phyloP scores from a whole-genome alignment of 2,797 vertebrate genomes.

The Muscicapa striata region DNA sequence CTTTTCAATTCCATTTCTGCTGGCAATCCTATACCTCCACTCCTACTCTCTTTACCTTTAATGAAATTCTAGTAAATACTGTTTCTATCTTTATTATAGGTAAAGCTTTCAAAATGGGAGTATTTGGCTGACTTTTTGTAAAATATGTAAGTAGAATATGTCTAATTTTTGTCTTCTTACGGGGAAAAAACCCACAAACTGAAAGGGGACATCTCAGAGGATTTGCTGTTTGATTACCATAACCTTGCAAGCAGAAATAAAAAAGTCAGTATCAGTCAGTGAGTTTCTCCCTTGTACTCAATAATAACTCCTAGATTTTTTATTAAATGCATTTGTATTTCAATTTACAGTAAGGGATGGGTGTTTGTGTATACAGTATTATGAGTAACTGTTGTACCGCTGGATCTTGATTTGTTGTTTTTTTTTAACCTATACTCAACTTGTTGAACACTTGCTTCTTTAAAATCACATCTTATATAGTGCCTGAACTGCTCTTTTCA shows the following conservation, averaged over 20 bases:
- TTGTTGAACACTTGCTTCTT: not conserved
- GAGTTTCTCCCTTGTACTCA: not conserved
- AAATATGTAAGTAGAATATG: not conserved
- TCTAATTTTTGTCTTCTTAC: not conserved
- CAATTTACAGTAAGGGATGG: not conserved
- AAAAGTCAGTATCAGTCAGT: not conserved
- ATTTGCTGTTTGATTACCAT: not conserved
- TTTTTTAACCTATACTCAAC: not conserved
- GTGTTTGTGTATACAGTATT: not conserved
- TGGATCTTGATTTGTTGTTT: not conserved
- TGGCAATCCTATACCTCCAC: not conserved
- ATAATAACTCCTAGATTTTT: not conserved
- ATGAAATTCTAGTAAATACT: not conserved
- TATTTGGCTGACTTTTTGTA: not conserved
- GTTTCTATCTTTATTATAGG: not conserved
- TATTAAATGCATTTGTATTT: not conserved
- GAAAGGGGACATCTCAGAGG: not conserved
- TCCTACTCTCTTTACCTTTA: not conserved
- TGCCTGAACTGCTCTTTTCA: not conserved
- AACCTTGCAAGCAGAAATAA: not conserved
- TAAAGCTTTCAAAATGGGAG: not conserved
- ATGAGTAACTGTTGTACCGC: not conserved
- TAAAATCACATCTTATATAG: not conserved
- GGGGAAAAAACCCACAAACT: not conserved
- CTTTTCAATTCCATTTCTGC: not conserved